phyloP scores from a whole-genome alignment of 1,140 invertebrate genomes.

The Acyrthosiphon pisum region DNA sequence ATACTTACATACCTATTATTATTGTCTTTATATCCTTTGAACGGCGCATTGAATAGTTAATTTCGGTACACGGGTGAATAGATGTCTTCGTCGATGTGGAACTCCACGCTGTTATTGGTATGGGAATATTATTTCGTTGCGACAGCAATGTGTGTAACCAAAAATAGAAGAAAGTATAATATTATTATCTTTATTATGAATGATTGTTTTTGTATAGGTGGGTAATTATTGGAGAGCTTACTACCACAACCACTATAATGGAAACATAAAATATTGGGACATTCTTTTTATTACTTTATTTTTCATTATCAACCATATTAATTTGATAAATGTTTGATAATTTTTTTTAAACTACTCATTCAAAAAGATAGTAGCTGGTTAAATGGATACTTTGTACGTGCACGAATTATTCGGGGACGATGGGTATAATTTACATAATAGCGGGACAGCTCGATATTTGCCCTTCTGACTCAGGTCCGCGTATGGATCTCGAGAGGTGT shows the following conservation, averaged over 20 bases:
- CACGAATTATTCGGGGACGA: background rate
- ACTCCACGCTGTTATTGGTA: background rate
- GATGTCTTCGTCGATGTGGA: background rate
- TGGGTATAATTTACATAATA: background rate
- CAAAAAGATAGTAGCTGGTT: background rate
- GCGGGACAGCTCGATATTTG: background rate
- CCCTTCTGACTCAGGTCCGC: background rate
- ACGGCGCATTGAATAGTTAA: background rate
- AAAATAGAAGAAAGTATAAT: background rate
- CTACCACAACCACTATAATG: background rate
- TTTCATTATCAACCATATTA: background rate
- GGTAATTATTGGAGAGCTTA: background rate
- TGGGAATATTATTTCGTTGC: background rate
- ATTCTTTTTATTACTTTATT: background rate
- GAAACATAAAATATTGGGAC: background rate
- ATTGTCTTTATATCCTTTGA: background rate
- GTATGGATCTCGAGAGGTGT: background rate
- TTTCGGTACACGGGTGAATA: background rate
- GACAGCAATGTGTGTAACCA: too few relatives aligned
- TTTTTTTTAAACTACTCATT: background rate
- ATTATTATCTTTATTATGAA: background rate
- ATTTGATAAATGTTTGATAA: background rate
- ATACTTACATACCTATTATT: too few relatives aligned
- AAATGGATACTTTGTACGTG: background rate
- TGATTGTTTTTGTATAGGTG: background rate